A percentile compares a stretch with the other conserved stretches of the same genome.
phyloP scores from a whole-genome alignment of 2,113 vertebrate species.

The Pseudolaguvia tuberculata region DNA sequence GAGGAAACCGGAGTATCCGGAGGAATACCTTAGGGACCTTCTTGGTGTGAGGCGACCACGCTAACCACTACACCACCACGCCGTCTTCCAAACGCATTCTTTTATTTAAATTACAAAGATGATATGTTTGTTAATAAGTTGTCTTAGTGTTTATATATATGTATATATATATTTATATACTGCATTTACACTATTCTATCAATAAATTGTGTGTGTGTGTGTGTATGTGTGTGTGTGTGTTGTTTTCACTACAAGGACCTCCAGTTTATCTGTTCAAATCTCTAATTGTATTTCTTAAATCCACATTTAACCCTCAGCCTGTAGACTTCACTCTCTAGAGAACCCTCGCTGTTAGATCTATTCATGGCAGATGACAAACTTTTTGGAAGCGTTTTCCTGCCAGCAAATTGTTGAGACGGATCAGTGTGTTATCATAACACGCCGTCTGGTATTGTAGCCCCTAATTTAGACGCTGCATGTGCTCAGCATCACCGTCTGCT shows the following conservation, averaged over 20 bases:
- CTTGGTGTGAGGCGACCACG: too few species aligned
- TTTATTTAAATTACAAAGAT: not conserved
- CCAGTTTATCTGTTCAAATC: slow-evolving; percentile 10
- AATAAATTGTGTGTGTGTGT: not conserved
- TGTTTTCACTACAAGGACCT: slow-evolving; percentile 21
- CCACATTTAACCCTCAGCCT: slow-evolving; percentile 26
- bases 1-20: too few species aligned
- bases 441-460: slow-evolving; percentile 21
- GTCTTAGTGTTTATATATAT: not conserved
- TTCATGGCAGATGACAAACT: slow-evolving; percentile 35
- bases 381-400: slow-evolving; percentile 22
- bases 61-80: too few species aligned
- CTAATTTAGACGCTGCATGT: slow-evolving; percentile 16
- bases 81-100: not conserved
- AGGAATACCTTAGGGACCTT: too few species aligned
- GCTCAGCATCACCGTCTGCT: slow-evolving; percentile 3
- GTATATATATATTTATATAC: too few species aligned
- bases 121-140: not conserved
- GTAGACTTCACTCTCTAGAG: slow-evolving; percentile 15
- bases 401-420: slow-evolving; percentile 18
- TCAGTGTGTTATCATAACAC: slow-evolving; percentile 16
- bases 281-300: slow-evolving; percentile 30
- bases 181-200: not conserved
- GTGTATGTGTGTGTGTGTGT: not conserved
- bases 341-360: slow-evolving; percentile 31